These are phyloP conservation scores for Pyrochroa serraticornis DNA, from an alignment of 2,888 invertebrate genomes.

Conservation along the genomic window DNA sequence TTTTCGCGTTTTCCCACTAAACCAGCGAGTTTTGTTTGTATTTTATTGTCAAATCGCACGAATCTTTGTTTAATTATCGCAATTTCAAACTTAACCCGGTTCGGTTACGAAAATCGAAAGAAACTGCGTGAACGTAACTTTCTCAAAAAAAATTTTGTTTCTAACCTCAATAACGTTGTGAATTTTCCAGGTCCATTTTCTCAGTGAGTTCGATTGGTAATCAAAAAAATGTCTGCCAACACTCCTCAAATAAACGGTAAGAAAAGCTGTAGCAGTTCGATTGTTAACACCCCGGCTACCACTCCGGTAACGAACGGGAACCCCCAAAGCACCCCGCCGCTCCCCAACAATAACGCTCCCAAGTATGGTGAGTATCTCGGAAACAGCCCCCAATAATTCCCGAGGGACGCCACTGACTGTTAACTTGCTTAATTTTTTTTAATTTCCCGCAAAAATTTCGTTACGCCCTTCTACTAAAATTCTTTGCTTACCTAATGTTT, in stretches of 20 bases:
- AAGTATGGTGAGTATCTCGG: conserved; percentile 61
- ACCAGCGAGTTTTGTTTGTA: conserved; percentile 36
- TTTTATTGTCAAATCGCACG: conserved; percentile 31
- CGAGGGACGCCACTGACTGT: background rate
- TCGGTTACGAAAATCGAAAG: background rate
- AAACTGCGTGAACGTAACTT: too few relatives aligned
- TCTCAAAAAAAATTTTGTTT: background rate
- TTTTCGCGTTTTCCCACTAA: conserved; percentile 44
- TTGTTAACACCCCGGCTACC: conserved; percentile 54
- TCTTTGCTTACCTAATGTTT: too few relatives aligned
- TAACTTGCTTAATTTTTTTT: too few relatives aligned
- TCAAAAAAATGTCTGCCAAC: conserved; percentile 42
- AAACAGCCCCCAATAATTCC: too few relatives aligned
- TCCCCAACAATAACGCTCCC: conserved; percentile 58
- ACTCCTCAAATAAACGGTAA: conserved; percentile 48
- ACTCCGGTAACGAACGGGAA: conserved; percentile 54
- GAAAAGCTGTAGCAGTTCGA: conserved; percentile 51
- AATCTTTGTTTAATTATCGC: conserved; percentile 7
- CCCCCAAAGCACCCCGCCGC: conserved; percentile 53
- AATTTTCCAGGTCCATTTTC: conserved; percentile 38
- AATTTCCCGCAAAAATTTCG: too few relatives aligned
- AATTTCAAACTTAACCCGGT: background rate
- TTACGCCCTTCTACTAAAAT: too few relatives aligned
- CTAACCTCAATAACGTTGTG: background rate
- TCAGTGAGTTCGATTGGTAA: conserved; percentile 38